A percentile compares a stretch with the other conserved stretches of the same genome.
phyloP scores from a whole-genome alignment of 1,140 invertebrate genomes.

The Lutraria rhynchaena region DNA sequence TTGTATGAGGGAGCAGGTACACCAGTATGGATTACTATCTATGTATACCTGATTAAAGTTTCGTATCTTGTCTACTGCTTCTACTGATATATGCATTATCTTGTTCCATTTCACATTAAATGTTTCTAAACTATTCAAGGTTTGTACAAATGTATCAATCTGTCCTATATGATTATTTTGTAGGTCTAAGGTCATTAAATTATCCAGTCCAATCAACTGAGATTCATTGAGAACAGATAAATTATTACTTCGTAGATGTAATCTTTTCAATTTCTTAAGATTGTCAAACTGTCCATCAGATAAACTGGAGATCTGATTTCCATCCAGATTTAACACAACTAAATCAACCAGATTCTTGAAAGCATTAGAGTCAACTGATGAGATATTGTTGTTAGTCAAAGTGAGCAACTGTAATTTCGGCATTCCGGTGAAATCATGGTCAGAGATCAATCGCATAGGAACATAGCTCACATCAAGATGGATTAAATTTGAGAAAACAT shows the following conservation, averaged over 20 bases:
- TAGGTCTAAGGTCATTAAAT: constrained; percentile 55
- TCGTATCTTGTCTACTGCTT: constrained; percentile 34
- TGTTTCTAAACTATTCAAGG: constrained; percentile 40
- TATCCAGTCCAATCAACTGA: constrained; percentile 45
- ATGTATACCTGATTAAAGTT: constrained; percentile 63
- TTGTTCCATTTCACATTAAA: constrained; percentile 63
- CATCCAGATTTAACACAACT: constrained; percentile 62
- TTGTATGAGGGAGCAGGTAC: constrained; percentile 70
- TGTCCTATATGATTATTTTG: constrained; percentile 56
- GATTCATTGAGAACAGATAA: constrained; percentile 52
- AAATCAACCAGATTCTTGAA: constrained; percentile 67
- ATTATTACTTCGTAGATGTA: constrained; percentile 65
- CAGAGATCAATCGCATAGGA: constrained; percentile 23
- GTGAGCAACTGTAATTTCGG: background rate
- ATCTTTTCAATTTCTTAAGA: constrained; percentile 54
- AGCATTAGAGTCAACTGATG: constrained; percentile 21
- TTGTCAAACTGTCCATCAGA: constrained; percentile 56
- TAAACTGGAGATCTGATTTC: constrained; percentile 64
- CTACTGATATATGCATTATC: constrained; percentile 40
- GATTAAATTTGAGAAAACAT: background rate
- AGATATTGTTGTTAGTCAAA: constrained; percentile 45
- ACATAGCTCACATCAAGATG: constrained; percentile 43
- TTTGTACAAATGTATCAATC: constrained; percentile 47
- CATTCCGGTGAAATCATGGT: constrained; percentile 3
- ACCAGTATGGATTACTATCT: constrained; percentile 74